phyloP scores from a whole-genome alignment of 2,113 vertebrate species.

The Aphelocoma coerulescens region DNA sequence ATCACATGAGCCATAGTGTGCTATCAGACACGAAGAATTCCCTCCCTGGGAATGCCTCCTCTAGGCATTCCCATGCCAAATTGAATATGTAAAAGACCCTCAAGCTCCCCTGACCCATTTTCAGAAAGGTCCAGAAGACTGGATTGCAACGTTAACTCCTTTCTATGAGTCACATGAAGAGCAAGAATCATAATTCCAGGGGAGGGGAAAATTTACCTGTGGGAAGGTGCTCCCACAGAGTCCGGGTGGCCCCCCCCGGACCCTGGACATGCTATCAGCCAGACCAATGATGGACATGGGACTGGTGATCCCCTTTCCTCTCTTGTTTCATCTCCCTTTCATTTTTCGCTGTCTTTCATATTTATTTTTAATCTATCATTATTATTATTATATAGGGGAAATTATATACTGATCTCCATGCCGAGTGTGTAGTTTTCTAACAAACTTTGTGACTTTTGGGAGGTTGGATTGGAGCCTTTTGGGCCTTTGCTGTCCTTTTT shows the following conservation, averaged over 20 bases:
- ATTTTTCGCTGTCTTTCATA: neutral
- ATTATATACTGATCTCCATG: accelerated
- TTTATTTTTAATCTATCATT: neutral
- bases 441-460: neutral
- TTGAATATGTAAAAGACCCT: neutral
- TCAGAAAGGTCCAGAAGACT: neutral
- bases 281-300: accelerated
- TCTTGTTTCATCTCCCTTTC: neutral
- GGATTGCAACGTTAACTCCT: neutral
- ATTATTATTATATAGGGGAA: neutral
- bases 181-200: neutral
- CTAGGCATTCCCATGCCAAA: neutral
- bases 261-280: neutral
- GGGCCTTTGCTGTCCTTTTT: neutral
- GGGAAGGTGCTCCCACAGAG: neutral
- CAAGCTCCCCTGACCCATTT: neutral
- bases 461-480: neutral
- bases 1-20: accelerated
- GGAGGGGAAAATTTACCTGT: neutral
- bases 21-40: neutral
- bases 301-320: too few species aligned
- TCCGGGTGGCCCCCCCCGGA: neutral
- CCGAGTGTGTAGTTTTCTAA: neutral
- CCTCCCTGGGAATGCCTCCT: neutral
- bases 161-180: too few species aligned